Evolutionary conservation across 2,888 invertebrate species (phyloP), one percentile per base, ranked within the genome.

Genomic region (Iselma pallidipennis): DNA sequence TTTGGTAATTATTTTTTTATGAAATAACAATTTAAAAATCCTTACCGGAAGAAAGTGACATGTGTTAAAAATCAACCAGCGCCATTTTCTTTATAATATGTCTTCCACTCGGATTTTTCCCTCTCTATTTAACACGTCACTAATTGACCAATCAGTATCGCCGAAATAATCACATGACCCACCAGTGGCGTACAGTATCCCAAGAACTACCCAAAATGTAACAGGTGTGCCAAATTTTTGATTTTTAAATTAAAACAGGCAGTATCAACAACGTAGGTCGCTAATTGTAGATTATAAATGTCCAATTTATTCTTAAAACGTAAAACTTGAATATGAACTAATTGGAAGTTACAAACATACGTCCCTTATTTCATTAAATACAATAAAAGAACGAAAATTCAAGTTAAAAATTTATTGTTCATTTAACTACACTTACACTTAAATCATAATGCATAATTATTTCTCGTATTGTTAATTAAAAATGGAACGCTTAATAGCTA

Each of bases 31-130:
- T 37, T 59, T 50, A 49, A 26, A 28, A 55, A 67, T 59, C 66
- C 80, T 80, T 76, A 80, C 81, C 79, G 77, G 78, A 78, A 74
- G 69, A 73, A 74, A 76, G 71, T 79, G 78, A 79, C 81, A 81
- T 80, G 80, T 80, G 80, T 76, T 80, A 80, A 77, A 78, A 77
- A 70, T 74, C 75, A 74, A 72, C 53, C 66, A 72, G 75, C 80
- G 80, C 81, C 81, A 81, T 81, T 79, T 78, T 74, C 71, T 66
- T 16, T 61, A 57, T n/a, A n/a, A n/a, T n/a, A n/a, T 26, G 49
- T 52, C 52, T 55, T 54, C 49, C 55, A 55, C 29, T 55, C 16
- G 37, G 45, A 45, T 45, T 45, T n/a, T 45, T 45, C 21, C 21
- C 19, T 45, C 45, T 45, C 10, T 21, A 19, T 45, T 10, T 10